phyloP scores from a whole-genome alignment of 2,888 invertebrate genomes.

The Rotaria socialis region DNA sequence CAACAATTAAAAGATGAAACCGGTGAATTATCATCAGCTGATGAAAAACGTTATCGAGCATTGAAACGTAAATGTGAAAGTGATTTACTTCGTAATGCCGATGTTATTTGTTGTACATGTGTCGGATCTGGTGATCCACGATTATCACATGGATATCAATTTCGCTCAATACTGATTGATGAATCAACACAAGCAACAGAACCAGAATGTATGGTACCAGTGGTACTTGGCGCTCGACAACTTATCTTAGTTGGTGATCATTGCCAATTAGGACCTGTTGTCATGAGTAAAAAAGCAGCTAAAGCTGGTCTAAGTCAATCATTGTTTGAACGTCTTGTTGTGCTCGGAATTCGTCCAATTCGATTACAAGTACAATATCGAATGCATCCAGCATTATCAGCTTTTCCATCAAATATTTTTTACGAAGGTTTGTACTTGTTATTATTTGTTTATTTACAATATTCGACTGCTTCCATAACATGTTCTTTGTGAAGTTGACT shows the following conservation, averaged over 20 bases:
- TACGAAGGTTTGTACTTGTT: conserved; percentile 68
- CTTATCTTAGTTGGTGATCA: conserved; percentile 96
- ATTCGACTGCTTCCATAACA: not conserved
- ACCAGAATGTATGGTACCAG: conserved; percentile 97
- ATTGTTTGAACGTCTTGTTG: conserved; percentile 90
- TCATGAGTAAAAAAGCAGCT: conserved; percentile 98
- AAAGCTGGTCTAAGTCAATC: conserved; percentile 93
- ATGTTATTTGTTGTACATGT: conserved; percentile 97
- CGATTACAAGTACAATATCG: conserved; percentile 89
- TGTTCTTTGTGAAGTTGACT: no score
- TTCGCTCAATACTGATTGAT: conserved; percentile 90
- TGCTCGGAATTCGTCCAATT: conserved; percentile 91
- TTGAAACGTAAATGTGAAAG: conserved; percentile 84
- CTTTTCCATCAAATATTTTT: conserved; percentile 98
- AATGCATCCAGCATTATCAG: conserved; percentile 94
- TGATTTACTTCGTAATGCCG: conserved; percentile 74
- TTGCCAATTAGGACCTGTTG: conserved; percentile 95
- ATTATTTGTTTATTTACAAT: no score
- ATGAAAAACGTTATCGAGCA: conserved; percentile 85
- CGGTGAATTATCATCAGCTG: conserved; percentile 87
- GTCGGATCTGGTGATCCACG: conserved; percentile 95
- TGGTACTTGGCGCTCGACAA: conserved; percentile 91
- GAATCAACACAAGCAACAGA: conserved; percentile 90
- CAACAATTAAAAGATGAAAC: conserved; percentile 96
- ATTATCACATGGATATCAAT: conserved; percentile 77